Evolutionary conservation across 2,113 vertebrate genomes (phyloP).

Genomic region (Tursiops truncatus): DNA sequence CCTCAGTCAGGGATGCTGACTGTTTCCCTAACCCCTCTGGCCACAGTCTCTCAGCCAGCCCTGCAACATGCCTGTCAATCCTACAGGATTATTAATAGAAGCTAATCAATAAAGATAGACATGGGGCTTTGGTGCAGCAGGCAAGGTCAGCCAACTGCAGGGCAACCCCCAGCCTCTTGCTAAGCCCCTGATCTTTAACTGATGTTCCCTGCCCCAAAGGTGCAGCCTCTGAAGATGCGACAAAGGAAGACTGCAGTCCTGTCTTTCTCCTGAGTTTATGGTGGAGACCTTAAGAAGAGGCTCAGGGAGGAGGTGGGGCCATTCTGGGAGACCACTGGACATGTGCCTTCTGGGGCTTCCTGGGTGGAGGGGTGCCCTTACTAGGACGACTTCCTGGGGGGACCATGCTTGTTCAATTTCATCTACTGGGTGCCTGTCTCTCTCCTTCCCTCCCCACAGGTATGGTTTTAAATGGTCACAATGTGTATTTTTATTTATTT

Average conservation of each 20-base stretch:
- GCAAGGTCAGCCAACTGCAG: background rate
- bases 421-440: rapidly evolving
- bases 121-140: background rate
- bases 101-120: background rate
- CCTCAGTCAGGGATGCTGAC: background rate
- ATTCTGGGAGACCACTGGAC: rapidly evolving
- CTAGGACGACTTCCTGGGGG: too few relatives aligned
- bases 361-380: rapidly evolving
- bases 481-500: too few relatives aligned
- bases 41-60: too few relatives aligned
- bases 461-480: background rate
- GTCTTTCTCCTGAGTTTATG: rapidly evolving
- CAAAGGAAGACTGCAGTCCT: background rate
- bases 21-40: background rate
- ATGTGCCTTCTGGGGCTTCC: background rate
- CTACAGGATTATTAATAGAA: background rate
- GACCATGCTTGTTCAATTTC: rapidly evolving
- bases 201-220: background rate
- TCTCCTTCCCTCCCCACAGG: background rate
- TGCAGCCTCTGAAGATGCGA: background rate
- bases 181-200: background rate
- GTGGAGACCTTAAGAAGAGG: background rate
- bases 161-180: background rate
- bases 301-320: rapidly evolving
- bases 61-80: background rate